These are phyloP conservation scores for Notocelia uddmanniana DNA, from an alignment of 2,888 invertebrate species.

Conservation along the genomic window DNA sequence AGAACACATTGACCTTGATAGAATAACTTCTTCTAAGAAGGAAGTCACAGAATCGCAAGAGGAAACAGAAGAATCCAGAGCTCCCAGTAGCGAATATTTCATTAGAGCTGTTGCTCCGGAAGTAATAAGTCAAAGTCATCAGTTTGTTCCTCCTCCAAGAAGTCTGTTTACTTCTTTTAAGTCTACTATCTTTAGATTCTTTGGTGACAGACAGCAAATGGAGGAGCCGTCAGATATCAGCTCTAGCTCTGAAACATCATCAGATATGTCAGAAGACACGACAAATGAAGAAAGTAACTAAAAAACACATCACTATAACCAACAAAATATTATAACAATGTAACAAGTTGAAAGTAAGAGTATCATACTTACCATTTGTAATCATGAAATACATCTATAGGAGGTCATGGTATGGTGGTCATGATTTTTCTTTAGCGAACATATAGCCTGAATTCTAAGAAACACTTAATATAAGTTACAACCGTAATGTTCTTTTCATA, in stretches of 20 bases:
- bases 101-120: background rate
- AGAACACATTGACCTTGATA: constrained; percentile 17
- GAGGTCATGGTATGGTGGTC: too few relatives aligned
- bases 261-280: constrained; percentile 37
- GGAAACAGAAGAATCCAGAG: constrained; percentile 52
- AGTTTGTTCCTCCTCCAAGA: background rate
- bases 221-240: background rate
- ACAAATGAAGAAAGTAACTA: constrained; percentile 43
- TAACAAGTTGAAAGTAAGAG: too few relatives aligned
- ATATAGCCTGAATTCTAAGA: too few relatives aligned
- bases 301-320: constrained; percentile 29
- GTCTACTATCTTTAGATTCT: constrained; percentile 9
- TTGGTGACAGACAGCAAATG: background rate
- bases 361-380: too few relatives aligned
- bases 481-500: too few relatives aligned
- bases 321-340: background rate
- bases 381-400: too few relatives aligned
- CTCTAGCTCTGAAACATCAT: constrained; percentile 31
- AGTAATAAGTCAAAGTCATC: background rate
- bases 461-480: too few relatives aligned
- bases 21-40: background rate
- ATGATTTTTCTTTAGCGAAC: too few relatives aligned
- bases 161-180: constrained; percentile 9
- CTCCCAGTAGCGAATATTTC: constrained; percentile 52
- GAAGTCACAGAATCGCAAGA: background rate